A percentile compares a stretch with the other conserved stretches of the same genome.
Evolutionary conservation across 2,888 invertebrate species (phyloP).

Genomic region (Troilus luridus): DNA sequence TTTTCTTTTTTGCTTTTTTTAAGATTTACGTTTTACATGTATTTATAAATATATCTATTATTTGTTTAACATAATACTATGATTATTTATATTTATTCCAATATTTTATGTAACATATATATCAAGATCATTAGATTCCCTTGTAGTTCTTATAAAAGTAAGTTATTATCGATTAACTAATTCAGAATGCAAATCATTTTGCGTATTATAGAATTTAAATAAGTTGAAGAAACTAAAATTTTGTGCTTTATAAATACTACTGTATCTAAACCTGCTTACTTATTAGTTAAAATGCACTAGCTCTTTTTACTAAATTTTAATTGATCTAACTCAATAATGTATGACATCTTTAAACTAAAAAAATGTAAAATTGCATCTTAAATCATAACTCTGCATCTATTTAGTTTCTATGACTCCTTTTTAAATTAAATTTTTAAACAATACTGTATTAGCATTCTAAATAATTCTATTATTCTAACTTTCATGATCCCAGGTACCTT

Average conservation of each 20-base stretch:
- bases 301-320: neutral
- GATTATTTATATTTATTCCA: neutral
- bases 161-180: neutral
- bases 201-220: neutral
- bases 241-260: neutral
- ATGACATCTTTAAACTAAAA: neutral
- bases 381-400: neutral
- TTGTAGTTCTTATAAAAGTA: neutral
- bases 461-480: neutral
- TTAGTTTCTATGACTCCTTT: neutral
- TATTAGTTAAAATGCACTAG: neutral
- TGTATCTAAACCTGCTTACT: neutral
- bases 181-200: neutral
- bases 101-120: neutral
- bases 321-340: neutral
- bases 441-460: neutral
- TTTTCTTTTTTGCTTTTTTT: neutral
- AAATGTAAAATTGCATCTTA: neutral
- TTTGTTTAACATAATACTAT: neutral
- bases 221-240: neutral
- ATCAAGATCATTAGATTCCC: neutral
- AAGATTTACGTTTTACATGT: neutral
- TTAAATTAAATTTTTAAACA: neutral
- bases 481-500: neutral
- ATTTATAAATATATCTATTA: neutral